Base-by-base conservation (phyloP, 1,140 invertebrate genomes). In the Zophobas morio region DNA sequence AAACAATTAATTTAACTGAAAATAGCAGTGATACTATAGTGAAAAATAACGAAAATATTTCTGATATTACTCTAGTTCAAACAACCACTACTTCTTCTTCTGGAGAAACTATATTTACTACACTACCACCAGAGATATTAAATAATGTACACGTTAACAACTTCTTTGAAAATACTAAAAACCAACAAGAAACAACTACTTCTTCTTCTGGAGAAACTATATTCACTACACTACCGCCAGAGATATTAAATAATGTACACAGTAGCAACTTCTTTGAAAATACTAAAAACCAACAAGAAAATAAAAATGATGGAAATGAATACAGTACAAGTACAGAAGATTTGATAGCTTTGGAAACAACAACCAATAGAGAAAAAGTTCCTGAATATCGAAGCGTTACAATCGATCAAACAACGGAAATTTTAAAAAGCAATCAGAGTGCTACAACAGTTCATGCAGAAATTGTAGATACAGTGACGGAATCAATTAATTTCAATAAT, bases 91-190 rank as follows among this genome's bases (percentile, higher is more conserved):
- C 63, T 40, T 76, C 49, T 49, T 75, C 51, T n/a, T 6, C 70
- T 8, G 75, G 72, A 47, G 75, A 80, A 76, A 73, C 53, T 40
- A 37, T 71, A 3, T 3, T 70, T 33, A 54, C 79, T 33, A 83
- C 81, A 6, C 51, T 83, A 34, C 78, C 78, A 32, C 78, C 81
- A 2, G 83, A 85, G 54, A 83, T 85, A 37, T 47, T 82, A 6
- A 85, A 85, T 72, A 85, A 84, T 66, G 80, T 84, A 40, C 84
- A 85, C 60, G 84, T 82, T 73, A 85, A 85, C 74, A 81, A 54
- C 35, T 82, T 74, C 72, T 84, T 84, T 51, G 49, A 51, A 6
- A 51, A 5, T 51, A 2, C 20, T 51, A 46, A 46, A 46, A 46
- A 46, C 8, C 42, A 46, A 6, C 49, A 20, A 57, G 79, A 81